Evolutionary conservation across 2,888 invertebrate species (phyloP).

Genomic region (Andrena bucephala): DNA sequence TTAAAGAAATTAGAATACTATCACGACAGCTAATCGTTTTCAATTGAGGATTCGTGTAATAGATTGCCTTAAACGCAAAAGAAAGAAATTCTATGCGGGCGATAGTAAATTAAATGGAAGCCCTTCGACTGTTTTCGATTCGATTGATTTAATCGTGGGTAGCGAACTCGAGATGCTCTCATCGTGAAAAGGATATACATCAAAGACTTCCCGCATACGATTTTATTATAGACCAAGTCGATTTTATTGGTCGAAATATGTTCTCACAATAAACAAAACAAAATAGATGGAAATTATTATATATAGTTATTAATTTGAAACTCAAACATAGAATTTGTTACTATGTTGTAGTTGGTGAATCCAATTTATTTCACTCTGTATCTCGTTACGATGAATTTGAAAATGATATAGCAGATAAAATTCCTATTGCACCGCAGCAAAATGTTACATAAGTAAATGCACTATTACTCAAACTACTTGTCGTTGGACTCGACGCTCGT

Average conservation of each 20-base stretch:
- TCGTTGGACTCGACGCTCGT: slow-evolving; percentile 23
- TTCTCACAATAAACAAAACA: not conserved
- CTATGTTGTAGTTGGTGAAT: not conserved
- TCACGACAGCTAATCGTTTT: slow-evolving; percentile 2
- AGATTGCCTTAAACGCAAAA: not conserved
- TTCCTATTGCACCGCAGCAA: slow-evolving; percentile 25
- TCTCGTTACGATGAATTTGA: slow-evolving; percentile 10
- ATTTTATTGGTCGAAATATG: no score
- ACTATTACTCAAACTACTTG: slow-evolving; percentile 30
- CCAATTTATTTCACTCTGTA: not conserved
- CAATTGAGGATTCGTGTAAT: slow-evolving; percentile 18
- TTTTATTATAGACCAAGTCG: not conserved
- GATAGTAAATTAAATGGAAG: slow-evolving; percentile 30
- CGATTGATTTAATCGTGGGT: slow-evolving; percentile 50
- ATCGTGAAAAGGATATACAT: not conserved
- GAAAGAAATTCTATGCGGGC: slow-evolving; percentile 56
- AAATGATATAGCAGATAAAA: slow-evolving; percentile 23
- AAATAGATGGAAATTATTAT: not conserved
- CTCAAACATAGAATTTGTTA: not conserved
- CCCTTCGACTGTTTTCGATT: slow-evolving; percentile 22
- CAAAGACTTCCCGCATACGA: slow-evolving; percentile 12
- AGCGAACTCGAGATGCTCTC: not conserved
- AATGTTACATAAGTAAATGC: slow-evolving; percentile 53
- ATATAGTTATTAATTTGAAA: not conserved
- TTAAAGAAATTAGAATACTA: not conserved